A percentile compares a stretch with the other conserved stretches of the same genome.
Evolutionary conservation across 2,113 vertebrate species (phyloP).

Genomic region (Calyptomena viridis): DNA sequence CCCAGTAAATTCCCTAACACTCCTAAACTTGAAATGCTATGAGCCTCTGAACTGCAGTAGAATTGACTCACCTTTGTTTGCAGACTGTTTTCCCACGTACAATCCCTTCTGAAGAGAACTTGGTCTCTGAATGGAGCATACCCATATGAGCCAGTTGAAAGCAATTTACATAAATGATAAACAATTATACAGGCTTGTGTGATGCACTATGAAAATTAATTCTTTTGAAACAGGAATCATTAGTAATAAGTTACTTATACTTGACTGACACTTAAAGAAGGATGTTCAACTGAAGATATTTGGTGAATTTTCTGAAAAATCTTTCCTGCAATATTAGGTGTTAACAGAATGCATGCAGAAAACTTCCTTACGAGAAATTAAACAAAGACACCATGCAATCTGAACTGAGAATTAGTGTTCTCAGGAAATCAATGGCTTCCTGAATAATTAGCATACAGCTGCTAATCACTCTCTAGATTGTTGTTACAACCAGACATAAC

Average conservation of each 20-base stretch:
- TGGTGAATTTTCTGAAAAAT: not conserved
- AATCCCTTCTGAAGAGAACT: not conserved
- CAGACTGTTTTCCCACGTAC: not conserved
- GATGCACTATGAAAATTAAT: not conserved
- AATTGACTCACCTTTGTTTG: not conserved
- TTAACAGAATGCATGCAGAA: not conserved
- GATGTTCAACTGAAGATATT: not conserved
- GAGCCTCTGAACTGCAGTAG: not conserved
- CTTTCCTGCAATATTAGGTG: not conserved
- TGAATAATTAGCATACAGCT: slow-evolving; percentile 75
- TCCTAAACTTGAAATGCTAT: not conserved
- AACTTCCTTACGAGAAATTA: not conserved
- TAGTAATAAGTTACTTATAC: not conserved
- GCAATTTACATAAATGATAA: not conserved
- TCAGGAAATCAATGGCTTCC: slow-evolving; percentile 59
- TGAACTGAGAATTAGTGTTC: slow-evolving; percentile 65
- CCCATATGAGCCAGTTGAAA: not conserved
- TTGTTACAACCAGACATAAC: slow-evolving; percentile 36
- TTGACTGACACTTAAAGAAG: not conserved
- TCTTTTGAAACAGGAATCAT: not conserved
- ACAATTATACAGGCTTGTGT: not conserved
- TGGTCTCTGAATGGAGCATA: not conserved
- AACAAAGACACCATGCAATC: slow-evolving; percentile 60
- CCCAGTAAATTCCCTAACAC: not conserved
- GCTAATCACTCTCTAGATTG: slow-evolving; percentile 68